Evolutionary conservation across 2,113 vertebrate species (phyloP).

Genomic region (Oreochromis spilurus): DNA sequence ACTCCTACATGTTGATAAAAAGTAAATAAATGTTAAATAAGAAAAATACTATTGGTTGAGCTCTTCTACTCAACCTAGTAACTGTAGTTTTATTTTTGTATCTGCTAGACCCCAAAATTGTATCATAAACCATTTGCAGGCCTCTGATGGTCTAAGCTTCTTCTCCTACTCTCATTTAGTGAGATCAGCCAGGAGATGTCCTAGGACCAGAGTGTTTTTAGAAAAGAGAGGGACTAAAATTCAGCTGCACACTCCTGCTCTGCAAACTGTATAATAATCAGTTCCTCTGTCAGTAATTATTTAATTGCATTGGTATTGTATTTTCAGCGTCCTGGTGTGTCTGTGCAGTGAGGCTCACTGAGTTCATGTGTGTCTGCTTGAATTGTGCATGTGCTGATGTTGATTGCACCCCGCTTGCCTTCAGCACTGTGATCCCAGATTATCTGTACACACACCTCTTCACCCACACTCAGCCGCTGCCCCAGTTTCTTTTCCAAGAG

Average conservation of each 20-base stretch:
- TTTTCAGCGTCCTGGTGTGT: neutral
- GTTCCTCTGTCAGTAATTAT: neutral
- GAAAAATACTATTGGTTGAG: neutral
- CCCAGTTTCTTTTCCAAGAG: slow-evolving; percentile 1
- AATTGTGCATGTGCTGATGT: neutral
- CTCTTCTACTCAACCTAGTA: neutral
- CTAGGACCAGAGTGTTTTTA: neutral
- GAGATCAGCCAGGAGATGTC: neutral
- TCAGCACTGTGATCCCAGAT: slow-evolving; percentile 46
- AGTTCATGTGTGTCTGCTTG: neutral
- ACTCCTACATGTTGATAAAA: neutral
- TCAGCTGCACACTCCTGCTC: neutral
- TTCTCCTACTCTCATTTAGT: neutral
- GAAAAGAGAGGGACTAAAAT: neutral
- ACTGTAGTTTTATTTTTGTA: neutral
- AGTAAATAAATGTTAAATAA: neutral
- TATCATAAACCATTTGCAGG: neutral
- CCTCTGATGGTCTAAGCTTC: neutral
- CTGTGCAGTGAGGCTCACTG: neutral
- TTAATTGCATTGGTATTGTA: neutral
- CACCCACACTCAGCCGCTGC: slow-evolving; percentile 12
- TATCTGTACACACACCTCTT: slow-evolving; percentile 32
- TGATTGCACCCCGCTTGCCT: neutral
- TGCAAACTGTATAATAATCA: neutral
- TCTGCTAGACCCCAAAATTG: neutral